Evolutionary conservation across 2,113 vertebrate genomes (phyloP), one percentile per base, ranked within the genome.

Genomic region (Clupea harengus): DNA sequence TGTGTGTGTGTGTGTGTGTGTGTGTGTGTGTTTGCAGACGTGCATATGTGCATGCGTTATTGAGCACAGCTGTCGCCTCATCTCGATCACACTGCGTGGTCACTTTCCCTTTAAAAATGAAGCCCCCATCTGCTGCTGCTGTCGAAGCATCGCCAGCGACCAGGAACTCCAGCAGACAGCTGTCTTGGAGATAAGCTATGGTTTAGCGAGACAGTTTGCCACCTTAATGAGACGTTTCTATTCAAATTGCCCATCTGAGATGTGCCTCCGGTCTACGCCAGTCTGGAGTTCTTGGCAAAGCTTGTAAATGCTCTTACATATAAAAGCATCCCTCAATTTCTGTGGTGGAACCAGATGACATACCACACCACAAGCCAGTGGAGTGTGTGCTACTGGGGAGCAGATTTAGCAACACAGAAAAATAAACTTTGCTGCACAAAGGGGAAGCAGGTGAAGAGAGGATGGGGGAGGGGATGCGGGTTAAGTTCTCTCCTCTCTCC

Each of bases 41-140:
- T 90, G 88, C 91, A 32, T 94, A 84, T 93, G 81, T 92, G 92
- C 92, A 94, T 39, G 28, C 28, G 67, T 32, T 75, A 32, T 75
- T 25, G 60, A 67, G 67, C 28, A 15, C 67, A 75, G 67, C 67
- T 75, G 67, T 75, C 28, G 13, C 25, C 67, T 75, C 67, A 32
- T 75, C 28, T 75, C 67, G 39, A 75, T 75, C 67, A 39, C 67
- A 32, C 39, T 75, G 28, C 10, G 67, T 17, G 32, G 67, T 75
- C 25, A 11, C 64, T 13, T 72, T 32, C 32, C 32, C 67, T 75
- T 75, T 75, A 75, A 75, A 75, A 75, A 32, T 15, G 28, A 75
- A 32, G 25, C 28, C 28, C 67, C 67, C 67, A 75, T 75, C 67
- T 75, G 67, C 32, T 15, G 67, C 13, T 11, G 11, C 32, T 75